Evolutionary conservation across 2,113 vertebrate genomes (phyloP).

Genomic region (Pelecanus crispus): DNA sequence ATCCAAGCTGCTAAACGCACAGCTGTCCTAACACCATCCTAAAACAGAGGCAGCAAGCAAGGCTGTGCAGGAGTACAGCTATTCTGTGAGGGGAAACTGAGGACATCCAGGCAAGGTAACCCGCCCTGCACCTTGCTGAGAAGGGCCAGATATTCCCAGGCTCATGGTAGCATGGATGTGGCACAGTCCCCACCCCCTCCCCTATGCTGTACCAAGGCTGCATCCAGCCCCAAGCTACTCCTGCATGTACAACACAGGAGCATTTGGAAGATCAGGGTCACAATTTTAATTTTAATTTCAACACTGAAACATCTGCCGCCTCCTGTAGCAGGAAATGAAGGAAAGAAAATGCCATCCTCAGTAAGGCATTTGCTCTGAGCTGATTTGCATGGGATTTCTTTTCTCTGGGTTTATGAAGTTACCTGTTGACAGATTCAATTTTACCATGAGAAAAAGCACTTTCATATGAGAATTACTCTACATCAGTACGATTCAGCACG

Average conservation of each 20-base stretch:
- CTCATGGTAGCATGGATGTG: fast-evolving
- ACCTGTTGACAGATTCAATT: constrained; percentile 22
- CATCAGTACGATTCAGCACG: background rate
- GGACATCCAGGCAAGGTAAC: background rate
- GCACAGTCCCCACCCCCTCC: background rate
- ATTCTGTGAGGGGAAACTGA: background rate
- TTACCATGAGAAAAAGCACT: background rate
- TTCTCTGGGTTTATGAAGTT: background rate
- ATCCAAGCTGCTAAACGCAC: background rate
- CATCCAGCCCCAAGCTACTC: background rate
- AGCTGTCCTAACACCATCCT: background rate
- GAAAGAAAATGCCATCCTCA: background rate
- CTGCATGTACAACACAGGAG: fast-evolving
- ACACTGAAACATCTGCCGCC: background rate
- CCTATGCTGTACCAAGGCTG: background rate
- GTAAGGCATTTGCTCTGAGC: background rate
- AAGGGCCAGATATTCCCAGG: background rate
- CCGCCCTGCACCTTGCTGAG: background rate
- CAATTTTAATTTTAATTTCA: background rate
- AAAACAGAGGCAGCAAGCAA: background rate
- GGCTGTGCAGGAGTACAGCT: background rate
- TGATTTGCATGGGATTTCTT: background rate
- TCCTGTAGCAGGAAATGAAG: background rate
- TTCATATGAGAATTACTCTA: background rate
- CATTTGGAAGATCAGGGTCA: background rate